Base-by-base conservation (phyloP, 2,113 vertebrate genomes). In the Lethenteron reissneri region DNA sequence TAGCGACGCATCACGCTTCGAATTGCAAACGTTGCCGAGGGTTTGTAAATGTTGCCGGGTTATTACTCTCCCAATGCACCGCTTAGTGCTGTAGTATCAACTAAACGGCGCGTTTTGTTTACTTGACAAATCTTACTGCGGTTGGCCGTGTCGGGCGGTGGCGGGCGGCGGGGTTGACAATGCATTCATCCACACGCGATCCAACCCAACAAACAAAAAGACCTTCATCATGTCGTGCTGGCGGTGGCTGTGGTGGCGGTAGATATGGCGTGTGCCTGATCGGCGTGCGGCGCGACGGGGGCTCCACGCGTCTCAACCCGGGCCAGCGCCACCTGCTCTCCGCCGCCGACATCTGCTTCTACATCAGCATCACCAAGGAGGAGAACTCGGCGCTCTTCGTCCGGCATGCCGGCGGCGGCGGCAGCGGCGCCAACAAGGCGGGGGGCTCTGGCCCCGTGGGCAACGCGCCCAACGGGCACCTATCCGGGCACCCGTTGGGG, bases 301-400 rank as follows among this genome's bases (percentile, higher is more conserved):
- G 91, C 83, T 91, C 86, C 81, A 96, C 95, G 79, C 84, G 92
- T 79, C 83, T 96, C 78, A 96, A 96, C 80, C 91, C 89, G 73
- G 91, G 91, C 69, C 90, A 89, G 56, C 86, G 83, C 2, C 88
- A 88, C 78, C 89, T 90, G 76, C 89, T 96, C 89, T 87, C 84
- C 58, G 77, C 85, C 74, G 81, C 84, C 71, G 89, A 96, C 76
- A 85, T 80, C 74, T 96, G 91, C 74, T 96, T 92, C 81, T 95
- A 96, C 77, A 92, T 95, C 79, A 92, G 94, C 78, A 89, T 95
- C 79, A 94, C 89, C 76, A 96, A 96, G 83, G 91, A 96, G 81
- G 91, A 96, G 79, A 94, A 94, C 81, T 96, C 91, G 4, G 88
- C 91, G 74, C 92, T 96, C 80, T 91, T 88, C 76, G 84, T 87